phyloP scores from a whole-genome alignment of 2,797 vertebrate genomes.

The Thamnophis elegans region DNA sequence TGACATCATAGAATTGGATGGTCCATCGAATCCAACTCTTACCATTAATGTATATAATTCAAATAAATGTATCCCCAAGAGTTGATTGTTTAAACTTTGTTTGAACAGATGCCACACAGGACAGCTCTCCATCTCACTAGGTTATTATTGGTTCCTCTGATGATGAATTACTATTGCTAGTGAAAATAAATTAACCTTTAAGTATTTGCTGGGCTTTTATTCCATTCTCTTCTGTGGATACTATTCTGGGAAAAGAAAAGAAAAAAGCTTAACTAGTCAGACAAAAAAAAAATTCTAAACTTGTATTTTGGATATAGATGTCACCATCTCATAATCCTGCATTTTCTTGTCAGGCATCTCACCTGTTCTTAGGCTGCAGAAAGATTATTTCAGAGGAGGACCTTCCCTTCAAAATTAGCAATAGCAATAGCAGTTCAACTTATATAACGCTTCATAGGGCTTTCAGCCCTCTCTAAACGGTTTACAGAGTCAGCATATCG shows the following conservation, averaged over 20 bases:
- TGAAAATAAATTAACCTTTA: background rate
- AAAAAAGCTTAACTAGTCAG: background rate
- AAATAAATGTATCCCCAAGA: background rate
- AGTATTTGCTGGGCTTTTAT: background rate
- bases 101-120: background rate
- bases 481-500: too few relatives aligned
- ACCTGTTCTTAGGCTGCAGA: background rate
- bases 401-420: background rate
- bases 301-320: background rate
- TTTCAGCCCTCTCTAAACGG: too few relatives aligned
- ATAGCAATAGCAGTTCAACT: too few relatives aligned
- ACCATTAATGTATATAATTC: background rate
- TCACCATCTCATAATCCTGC: background rate
- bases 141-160: background rate
- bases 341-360: background rate
- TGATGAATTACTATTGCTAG: background rate
- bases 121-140: background rate
- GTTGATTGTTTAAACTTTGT: background rate
- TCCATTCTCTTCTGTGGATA: background rate
- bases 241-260: background rate
- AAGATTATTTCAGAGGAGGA: background rate
- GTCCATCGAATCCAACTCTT: background rate
- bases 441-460: too few relatives aligned
- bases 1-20: background rate
- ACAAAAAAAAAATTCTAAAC: background rate